Conservation (phyloP, 2,888 invertebrate species). For the Melanchra persicariae region DNA sequence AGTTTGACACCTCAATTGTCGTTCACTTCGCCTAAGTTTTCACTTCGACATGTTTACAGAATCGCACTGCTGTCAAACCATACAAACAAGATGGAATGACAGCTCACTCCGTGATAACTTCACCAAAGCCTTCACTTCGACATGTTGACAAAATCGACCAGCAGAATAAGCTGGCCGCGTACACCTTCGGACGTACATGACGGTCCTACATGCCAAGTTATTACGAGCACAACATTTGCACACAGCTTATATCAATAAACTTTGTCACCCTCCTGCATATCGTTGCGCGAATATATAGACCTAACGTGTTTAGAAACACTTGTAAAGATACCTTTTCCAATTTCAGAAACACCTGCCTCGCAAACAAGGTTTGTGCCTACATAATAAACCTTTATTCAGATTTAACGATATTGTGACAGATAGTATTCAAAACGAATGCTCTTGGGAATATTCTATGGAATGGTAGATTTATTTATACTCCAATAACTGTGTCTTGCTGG, state of each 20-base stretch:
- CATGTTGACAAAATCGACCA: too few species aligned
- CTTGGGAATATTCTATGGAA: constrained; percentile 8
- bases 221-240: neutral
- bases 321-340: constrained; percentile 50
- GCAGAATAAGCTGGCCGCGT: too few species aligned
- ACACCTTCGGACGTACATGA: neutral
- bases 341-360: constrained; percentile 68
- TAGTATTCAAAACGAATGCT: constrained; percentile 24
- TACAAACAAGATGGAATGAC: too few species aligned
- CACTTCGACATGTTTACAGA: too few species aligned
- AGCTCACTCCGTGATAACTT: too few species aligned
- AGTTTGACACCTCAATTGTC: too few species aligned
- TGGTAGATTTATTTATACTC: neutral
- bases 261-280: constrained; percentile 39
- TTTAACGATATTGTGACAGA: constrained; percentile 29
- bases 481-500: neutral
- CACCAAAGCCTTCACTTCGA: too few species aligned
- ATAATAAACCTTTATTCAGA: constrained; percentile 35
- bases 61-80: too few species aligned
- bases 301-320: constrained; percentile 49
- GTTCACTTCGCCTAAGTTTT: too few species aligned
- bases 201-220: neutral
- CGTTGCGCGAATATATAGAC: constrained; percentile 15
- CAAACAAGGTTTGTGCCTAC: constrained; percentile 54
- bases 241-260: constrained; percentile 40